These are phyloP conservation scores for Cassiopea xamachana DNA, from an alignment of 30 jellyfish, hydroid and myxozoan species.

Conservation along the genomic window DNA sequence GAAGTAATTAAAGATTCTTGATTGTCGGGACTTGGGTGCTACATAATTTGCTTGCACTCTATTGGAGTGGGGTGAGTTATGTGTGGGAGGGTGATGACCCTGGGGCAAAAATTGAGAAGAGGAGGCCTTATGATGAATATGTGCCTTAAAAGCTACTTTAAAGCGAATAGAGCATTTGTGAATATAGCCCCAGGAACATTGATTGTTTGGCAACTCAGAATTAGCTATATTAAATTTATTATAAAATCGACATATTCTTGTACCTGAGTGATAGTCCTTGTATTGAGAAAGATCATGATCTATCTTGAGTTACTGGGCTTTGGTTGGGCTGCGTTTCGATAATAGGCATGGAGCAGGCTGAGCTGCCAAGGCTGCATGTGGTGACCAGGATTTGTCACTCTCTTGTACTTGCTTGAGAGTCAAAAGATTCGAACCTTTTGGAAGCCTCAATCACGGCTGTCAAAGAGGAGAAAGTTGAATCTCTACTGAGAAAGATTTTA, in stretches of 20 bases:
- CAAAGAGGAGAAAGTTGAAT: constrained; percentile 4
- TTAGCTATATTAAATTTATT: neutral
- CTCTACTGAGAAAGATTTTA: constrained; percentile 29
- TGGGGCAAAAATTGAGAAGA: neutral
- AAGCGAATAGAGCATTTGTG: neutral
- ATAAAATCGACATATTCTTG: neutral
- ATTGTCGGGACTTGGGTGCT: too few species aligned
- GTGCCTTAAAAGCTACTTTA: neutral
- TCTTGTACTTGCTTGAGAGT: neutral
- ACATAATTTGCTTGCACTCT: neutral
- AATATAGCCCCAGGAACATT: neutral
- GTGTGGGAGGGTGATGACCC: neutral
- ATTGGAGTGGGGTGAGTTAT: neutral
- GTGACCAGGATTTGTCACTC: neutral
- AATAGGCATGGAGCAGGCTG: neutral
- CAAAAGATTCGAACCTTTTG: constrained; percentile 11
- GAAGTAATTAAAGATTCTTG: neutral
- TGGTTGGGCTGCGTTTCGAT: neutral
- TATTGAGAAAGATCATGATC: neutral
- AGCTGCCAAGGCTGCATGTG: neutral
- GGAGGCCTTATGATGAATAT: neutral
- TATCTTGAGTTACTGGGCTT: neutral
- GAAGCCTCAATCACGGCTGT: constrained; percentile 35
- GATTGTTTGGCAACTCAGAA: neutral
- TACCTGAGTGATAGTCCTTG: neutral